These are phyloP conservation scores for Tiliacea citrago DNA, from an alignment of 2,888 invertebrate genomes.

Conservation along the genomic window DNA sequence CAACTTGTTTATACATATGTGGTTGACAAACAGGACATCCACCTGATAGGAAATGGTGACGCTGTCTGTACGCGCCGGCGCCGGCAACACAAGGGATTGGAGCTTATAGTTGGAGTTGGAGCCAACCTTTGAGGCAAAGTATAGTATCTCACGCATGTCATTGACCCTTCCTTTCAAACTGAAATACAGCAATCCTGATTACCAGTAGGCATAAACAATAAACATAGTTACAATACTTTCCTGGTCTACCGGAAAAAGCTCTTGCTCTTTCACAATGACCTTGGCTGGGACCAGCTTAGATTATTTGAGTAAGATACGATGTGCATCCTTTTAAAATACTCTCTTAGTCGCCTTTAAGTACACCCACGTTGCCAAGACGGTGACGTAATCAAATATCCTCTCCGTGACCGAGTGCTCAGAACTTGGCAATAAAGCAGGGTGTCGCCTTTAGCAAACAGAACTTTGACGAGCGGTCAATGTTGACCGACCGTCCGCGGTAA, in stretches of 20 bases:
- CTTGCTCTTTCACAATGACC: background rate
- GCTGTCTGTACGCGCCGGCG: background rate
- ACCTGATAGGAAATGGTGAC: background rate
- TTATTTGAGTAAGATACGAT: background rate
- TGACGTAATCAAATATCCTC: constrained; percentile 12
- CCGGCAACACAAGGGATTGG: background rate
- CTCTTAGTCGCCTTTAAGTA: background rate
- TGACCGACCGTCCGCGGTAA: constrained; percentile 10
- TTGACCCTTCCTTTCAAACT: background rate
- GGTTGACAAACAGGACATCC: background rate
- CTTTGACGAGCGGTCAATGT: constrained; percentile 22
- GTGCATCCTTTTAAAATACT: background rate
- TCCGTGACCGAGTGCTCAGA: background rate
- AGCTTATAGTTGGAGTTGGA: background rate
- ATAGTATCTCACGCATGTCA: background rate
- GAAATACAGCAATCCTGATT: background rate
- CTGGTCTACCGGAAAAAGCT: background rate
- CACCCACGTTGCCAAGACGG: background rate
- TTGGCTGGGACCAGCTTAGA: background rate
- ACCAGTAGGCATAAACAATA: background rate
- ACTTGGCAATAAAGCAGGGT: constrained; percentile 2
- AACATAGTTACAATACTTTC: background rate
- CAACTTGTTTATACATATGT: background rate
- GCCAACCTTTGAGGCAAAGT: background rate
- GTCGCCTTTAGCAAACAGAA: constrained; percentile 39